phyloP scores from a whole-genome alignment of 37 sponge, comb jelly and placozoan species.

The Lycopodina hypogea region DNA sequence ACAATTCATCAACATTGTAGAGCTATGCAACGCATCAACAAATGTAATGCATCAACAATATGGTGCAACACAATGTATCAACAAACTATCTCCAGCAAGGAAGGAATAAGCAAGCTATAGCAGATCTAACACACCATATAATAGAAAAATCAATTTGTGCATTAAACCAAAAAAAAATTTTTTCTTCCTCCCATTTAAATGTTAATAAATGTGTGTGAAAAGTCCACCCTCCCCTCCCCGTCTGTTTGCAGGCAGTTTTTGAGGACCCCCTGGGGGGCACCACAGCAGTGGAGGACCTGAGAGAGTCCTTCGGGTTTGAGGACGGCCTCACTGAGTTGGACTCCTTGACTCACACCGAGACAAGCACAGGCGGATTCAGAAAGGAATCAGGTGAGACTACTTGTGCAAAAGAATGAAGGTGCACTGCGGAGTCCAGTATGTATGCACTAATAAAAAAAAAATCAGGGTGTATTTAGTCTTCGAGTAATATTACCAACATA shows the following conservation, averaged over 20 bases:
- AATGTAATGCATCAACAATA: too few relatives aligned
- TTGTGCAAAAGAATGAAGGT: background rate
- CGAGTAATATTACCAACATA: too few relatives aligned
- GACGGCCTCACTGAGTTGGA: conserved; percentile 1
- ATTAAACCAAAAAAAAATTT: too few relatives aligned
- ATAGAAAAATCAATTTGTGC: background rate
- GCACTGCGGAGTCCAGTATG: background rate
- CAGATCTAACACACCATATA: background rate
- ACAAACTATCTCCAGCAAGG: too few relatives aligned
- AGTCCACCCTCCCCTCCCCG: too few relatives aligned
- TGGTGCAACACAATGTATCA: background rate
- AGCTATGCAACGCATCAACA: background rate
- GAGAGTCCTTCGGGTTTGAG: conserved; percentile 48
- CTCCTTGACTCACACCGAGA: background rate
- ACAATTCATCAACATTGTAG: background rate
- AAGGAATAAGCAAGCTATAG: too few relatives aligned
- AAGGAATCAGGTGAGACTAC: conserved; percentile 14
- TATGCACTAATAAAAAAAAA: too few relatives aligned
- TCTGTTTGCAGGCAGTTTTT: conserved; percentile 13
- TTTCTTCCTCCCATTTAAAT: too few relatives aligned
- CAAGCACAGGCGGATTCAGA: background rate
- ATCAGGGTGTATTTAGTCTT: too few relatives aligned
- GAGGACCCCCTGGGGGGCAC: conserved; percentile 21
- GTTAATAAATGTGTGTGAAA: too few relatives aligned
- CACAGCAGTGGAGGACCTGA: conserved; percentile 34